Percentiles rank a stretch among this genome's conserved stretches.
These are phyloP conservation scores for Sepioteuthis lessoniana DNA, from an alignment of 2,888 invertebrate genomes.

Conservation along the genomic window DNA sequence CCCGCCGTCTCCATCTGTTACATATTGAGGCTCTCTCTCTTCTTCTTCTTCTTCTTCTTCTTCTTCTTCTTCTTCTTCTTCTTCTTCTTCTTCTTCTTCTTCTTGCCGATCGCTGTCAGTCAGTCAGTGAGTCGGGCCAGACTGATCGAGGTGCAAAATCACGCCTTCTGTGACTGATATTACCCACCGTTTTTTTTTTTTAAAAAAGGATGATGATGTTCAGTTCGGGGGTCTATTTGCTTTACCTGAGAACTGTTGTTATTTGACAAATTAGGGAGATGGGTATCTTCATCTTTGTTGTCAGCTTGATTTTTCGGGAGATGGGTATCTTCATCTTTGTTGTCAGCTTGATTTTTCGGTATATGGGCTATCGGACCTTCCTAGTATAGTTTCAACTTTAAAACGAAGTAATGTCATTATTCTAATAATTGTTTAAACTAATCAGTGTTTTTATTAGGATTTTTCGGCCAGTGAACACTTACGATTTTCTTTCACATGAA, in stretches of 20 bases:
- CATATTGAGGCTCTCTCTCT: background rate
- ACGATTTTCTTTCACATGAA: too few relatives aligned
- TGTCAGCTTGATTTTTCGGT: background rate
- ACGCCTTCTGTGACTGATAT: background rate
- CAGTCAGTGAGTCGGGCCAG: background rate
- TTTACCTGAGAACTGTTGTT: too few relatives aligned
- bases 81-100: background rate
- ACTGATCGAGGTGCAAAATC: too few relatives aligned
- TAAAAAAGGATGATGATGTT: background rate
- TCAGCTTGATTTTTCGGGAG: background rate
- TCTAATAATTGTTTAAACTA: too few relatives aligned
- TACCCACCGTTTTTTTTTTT: too few relatives aligned
- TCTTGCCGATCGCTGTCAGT: background rate
- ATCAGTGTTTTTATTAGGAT: too few relatives aligned
- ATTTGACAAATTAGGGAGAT: too few relatives aligned
- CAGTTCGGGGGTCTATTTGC: background rate
- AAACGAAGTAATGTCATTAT: too few relatives aligned
- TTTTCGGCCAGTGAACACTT: too few relatives aligned
- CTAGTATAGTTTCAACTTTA: too few relatives aligned
- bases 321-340: background rate
- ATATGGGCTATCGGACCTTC: too few relatives aligned
- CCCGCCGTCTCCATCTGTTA: background rate
- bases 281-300: background rate
- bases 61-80: too few relatives aligned
- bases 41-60: background rate